Conservation (phyloP, 2,113 vertebrate species). For the Chlorodrepanis virens region DNA sequence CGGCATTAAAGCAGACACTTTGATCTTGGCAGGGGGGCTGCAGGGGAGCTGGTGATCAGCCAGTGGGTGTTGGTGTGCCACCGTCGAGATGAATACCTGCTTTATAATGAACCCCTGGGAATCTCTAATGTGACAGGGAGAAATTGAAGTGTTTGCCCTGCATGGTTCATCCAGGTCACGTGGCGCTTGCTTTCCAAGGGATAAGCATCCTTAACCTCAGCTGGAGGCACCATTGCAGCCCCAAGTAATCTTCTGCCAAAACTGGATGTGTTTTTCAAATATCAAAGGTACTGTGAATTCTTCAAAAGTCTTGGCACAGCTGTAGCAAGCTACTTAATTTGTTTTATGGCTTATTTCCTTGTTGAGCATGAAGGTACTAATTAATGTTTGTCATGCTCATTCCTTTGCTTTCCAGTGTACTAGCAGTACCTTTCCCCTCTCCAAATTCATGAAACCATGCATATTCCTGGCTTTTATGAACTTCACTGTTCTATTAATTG, state of each 20-base stretch:
- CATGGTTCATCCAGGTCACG: rapidly evolving
- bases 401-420: background rate
- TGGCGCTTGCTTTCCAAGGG: background rate
- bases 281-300: background rate
- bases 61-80: background rate
- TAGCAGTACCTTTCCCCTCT: background rate
- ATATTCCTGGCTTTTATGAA: background rate
- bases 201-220: background rate
- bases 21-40: background rate
- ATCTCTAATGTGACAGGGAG: background rate
- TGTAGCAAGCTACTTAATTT: background rate
- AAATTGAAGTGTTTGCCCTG: background rate
- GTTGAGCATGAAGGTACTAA: background rate
- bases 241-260: background rate
- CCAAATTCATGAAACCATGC: background rate
- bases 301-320: background rate
- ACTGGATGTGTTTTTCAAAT: background rate
- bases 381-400: background rate
- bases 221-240: background rate
- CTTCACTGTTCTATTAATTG: background rate
- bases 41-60: background rate
- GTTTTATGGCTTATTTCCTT: background rate
- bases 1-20: background rate
- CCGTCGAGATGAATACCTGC: background rate
- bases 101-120: background rate